phyloP scores from a whole-genome alignment of 2,113 vertebrate genomes.

The Colistium nudipinnis region DNA sequence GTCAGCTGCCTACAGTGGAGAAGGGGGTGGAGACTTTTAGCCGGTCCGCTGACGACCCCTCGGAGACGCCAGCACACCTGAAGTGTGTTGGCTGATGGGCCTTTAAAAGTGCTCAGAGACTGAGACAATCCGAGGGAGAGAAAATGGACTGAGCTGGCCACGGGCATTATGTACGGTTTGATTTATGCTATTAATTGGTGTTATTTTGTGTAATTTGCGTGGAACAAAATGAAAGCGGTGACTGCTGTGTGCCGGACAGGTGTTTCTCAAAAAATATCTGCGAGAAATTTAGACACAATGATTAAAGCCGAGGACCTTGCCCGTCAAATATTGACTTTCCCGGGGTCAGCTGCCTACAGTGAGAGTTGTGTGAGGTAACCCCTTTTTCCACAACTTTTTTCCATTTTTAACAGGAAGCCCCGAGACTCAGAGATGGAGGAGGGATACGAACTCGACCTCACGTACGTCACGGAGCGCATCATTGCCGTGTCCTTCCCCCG shows the following conservation, averaged over 20 bases:
- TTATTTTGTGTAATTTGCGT: too few relatives aligned
- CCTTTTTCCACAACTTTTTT: conserved; percentile 20
- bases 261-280: conserved; percentile 47
- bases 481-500: conserved; percentile 93
- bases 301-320: conserved; percentile 70
- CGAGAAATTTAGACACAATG: conserved; percentile 46
- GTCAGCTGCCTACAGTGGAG: conserved; percentile 29
- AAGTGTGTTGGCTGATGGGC: too few relatives aligned
- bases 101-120: too few relatives aligned
- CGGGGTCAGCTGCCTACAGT: conserved; percentile 33
- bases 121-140: too few relatives aligned
- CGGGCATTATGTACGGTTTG: too few relatives aligned
- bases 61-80: too few relatives aligned
- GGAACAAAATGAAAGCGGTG: too few relatives aligned
- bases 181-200: too few relatives aligned
- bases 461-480: conserved; percentile 94
- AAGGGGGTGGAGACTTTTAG: too few relatives aligned
- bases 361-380: conserved; percentile 14
- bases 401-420: conserved; percentile 37
- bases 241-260: too few relatives aligned
- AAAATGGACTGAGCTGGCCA: too few relatives aligned
- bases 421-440: conserved; percentile 86
- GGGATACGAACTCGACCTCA: conserved; percentile 93
- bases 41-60: too few relatives aligned
- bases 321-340: conserved; percentile 70